phyloP scores from a whole-genome alignment of 2,888 invertebrate genomes.

The Drosophila formosana region DNA sequence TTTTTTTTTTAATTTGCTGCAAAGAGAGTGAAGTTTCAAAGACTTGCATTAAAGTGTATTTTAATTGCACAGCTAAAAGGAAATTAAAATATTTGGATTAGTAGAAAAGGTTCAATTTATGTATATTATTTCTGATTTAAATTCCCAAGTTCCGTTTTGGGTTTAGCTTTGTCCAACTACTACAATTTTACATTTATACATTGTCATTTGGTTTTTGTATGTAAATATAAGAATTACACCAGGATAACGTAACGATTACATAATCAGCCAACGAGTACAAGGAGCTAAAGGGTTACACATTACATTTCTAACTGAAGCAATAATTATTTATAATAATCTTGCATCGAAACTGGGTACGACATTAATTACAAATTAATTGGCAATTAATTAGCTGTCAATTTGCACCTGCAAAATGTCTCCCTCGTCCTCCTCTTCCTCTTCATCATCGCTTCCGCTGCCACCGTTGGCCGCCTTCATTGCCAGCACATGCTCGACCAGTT shows the following conservation, averaged over 20 bases:
- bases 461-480: constrained; percentile 76
- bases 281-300: constrained; percentile 60
- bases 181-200: constrained; percentile 35
- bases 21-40: constrained; percentile 62
- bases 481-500: constrained; percentile 84
- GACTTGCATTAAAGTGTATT: constrained; percentile 43
- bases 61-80: constrained; percentile 57
- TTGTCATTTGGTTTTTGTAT: constrained; percentile 13
- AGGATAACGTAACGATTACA: constrained; percentile 52
- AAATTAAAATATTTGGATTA: constrained; percentile 56
- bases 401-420: constrained; percentile 84
- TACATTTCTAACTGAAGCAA: constrained; percentile 67
- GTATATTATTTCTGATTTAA: constrained; percentile 3
- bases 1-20: constrained; percentile 37
- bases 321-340: constrained; percentile 66
- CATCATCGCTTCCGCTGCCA: constrained; percentile 87
- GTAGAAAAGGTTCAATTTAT: constrained; percentile 16
- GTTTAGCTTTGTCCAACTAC: constrained; percentile 36
- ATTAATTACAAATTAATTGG: constrained; percentile 34
- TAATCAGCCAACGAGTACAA: constrained; percentile 67
- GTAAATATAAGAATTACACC: constrained; percentile 37
- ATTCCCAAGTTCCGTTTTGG: constrained; percentile 7
- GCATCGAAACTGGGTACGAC: constrained; percentile 47
- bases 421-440: constrained; percentile 87
- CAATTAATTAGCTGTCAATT: constrained; percentile 44